Evolutionary conservation across 2,113 vertebrate species (phyloP).

Genomic region (Hymenochirus boettgeri): DNA sequence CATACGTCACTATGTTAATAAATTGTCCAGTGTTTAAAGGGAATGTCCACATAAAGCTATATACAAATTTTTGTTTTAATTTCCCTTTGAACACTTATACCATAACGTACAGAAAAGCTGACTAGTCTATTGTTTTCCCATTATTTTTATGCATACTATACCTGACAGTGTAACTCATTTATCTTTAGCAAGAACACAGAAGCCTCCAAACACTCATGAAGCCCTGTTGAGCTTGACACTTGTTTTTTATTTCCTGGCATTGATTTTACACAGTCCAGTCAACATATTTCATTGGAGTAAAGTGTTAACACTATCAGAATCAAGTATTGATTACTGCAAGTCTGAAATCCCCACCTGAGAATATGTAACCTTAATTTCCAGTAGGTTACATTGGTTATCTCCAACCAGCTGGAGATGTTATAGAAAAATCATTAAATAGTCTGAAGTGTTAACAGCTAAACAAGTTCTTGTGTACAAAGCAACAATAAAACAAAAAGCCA

Average conservation of each 20-base stretch:
- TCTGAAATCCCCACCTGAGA: slow-evolving; percentile 54
- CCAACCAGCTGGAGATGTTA: slow-evolving; percentile 53
- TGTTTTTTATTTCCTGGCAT: slow-evolving; percentile 60
- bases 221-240: slow-evolving; percentile 54
- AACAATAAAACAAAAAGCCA: slow-evolving; percentile 42
- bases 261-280: slow-evolving; percentile 54
- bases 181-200: slow-evolving; percentile 49
- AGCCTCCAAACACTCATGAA: slow-evolving; percentile 48
- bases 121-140: slow-evolving; percentile 41
- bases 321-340: slow-evolving; percentile 61
- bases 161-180: slow-evolving; percentile 52
- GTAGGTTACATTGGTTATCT: slow-evolving; percentile 52
- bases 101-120: neutral
- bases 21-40: too few species aligned
- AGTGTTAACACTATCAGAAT: slow-evolving; percentile 59
- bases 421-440: slow-evolving; percentile 48
- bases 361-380: slow-evolving; percentile 66
- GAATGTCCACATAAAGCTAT: too few species aligned
- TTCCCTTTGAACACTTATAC: too few species aligned
- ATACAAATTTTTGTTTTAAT: too few species aligned
- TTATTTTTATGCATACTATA: slow-evolving; percentile 47
- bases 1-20: too few species aligned
- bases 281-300: slow-evolving; percentile 56
- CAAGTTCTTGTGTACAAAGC: slow-evolving; percentile 31
- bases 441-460: slow-evolving; percentile 44